Evolutionary conservation across 2,113 vertebrate genomes (phyloP).

Genomic region (Campylomormyrus numenius): DNA sequence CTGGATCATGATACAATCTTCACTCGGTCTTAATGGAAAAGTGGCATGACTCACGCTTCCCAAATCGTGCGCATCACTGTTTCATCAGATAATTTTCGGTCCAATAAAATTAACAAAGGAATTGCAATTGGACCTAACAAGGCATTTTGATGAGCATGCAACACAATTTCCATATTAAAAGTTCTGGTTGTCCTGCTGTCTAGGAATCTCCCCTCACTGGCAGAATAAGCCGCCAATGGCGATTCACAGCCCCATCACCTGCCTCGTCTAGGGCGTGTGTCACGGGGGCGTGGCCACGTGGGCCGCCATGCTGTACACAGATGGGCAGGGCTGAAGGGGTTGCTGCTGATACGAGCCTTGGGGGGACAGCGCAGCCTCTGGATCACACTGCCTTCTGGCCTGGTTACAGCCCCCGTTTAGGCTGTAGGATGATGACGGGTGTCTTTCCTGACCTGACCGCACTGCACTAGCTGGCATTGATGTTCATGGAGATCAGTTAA

Average conservation of each 20-base stretch:
- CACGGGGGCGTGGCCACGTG: no score
- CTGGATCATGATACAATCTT: neutral
- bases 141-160: slow-evolving; percentile 15
- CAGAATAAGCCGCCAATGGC: neutral
- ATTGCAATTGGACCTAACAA: slow-evolving; percentile 20
- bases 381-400: neutral
- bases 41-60: neutral
- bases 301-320: neutral
- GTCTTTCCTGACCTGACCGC: neutral
- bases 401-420: neutral
- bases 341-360: neutral
- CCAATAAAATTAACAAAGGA: slow-evolving; percentile 29
- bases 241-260: neutral
- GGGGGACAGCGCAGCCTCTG: neutral
- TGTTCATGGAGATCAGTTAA: neutral
- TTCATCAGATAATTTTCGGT: slow-evolving; percentile 28
- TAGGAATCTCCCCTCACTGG: neutral
- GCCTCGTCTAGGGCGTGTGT: neutral
- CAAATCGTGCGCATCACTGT: slow-evolving; percentile 17
- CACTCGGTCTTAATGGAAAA: neutral
- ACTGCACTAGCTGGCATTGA: neutral
- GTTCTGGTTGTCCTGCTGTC: neutral
- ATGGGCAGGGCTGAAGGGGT: neutral
- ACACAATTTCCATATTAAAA: slow-evolving; percentile 25
- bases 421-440: neutral